Evolutionary conservation across 2,797 vertebrate species (phyloP), one percentile per base, ranked within the genome.

Genomic region (Helarctos malayanus): DNA sequence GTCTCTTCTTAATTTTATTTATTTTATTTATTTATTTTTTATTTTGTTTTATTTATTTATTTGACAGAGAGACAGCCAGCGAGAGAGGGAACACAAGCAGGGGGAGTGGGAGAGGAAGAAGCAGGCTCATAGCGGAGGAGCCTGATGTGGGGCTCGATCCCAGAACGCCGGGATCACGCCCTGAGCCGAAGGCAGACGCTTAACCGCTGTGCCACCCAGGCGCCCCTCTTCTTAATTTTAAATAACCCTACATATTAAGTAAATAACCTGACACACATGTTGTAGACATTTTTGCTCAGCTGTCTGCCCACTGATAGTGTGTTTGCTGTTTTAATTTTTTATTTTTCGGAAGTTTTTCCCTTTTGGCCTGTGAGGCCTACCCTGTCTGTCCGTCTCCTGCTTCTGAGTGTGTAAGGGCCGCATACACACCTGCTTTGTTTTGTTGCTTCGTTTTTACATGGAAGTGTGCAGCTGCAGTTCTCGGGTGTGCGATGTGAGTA

Each of bases 201-300:
- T 4, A 38, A 38, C 38, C 38, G 38, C 38, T 38, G 38, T 38
- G 38, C 38, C 38, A 38, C 38, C 38, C 38, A 38, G 38, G 38
- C 38, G 38, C 38, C 38, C 38, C 32, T 85, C 57, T 73, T 41
- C 56, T 7, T 52, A 52, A 32, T 49, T 32, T 73, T 27, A 45
- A 15, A 23, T 23, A 21, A 35, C 19, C n/a, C 65, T 21, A 11
- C 18, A 13, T 21, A 45, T 45, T 32, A 80, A 81, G 59, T 3
- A 5, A 23, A 12, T 2, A 59, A 23, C 38, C 10, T 5, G n/a
- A 69, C 5, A 5, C 11, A 29, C 15, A 23, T 29, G 1, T 2
- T 13, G 52, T 10, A 7, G 32, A 56, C 27, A 45, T 2, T 63
- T 27, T 23, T 41, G 27, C 32, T 38, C 13, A 32, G 71, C 15